Base-by-base conservation (phyloP, 2,888 invertebrate genomes). In the Dimorphilus gyrociliatus region DNA sequence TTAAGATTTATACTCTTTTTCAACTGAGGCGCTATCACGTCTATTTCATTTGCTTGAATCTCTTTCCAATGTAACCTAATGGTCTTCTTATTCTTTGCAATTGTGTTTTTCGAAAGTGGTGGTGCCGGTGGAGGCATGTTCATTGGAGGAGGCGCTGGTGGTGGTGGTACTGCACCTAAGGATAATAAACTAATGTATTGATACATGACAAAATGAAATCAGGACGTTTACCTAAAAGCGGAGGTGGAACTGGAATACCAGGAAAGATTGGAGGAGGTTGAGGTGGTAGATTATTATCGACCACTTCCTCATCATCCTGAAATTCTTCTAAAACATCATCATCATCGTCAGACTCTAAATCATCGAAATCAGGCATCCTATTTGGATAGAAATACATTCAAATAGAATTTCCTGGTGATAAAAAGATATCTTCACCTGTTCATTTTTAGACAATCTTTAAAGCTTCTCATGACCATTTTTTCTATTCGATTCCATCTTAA, bases 341-440 rank as follows among this genome's bases (percentile, higher is more conserved):
- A 55, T 90, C 92, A 42, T 90, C 86, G 33, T 81, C 82, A 18
- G 74, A 74, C 30, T 72, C 73, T 31, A 94, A 69, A 63, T 92
- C 92, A 10, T 85, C 84, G 62, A 97, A 97, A 63, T 97, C 92
- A n/a, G n/a, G n/a, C n/a, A n/a, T n/a, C n/a, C n/a, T n/a, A n/a
- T n/a, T n/a, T n/a, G n/a, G n/a, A n/a, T n/a, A n/a, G n/a, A n/a
- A n/a, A n/a, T n/a, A n/a, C n/a, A n/a, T n/a, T n/a, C n/a, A n/a
- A n/a, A n/a, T n/a, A n/a, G n/a, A n/a, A n/a, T n/a, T n/a, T n/a
- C n/a, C n/a, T n/a, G n/a, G n/a, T n/a, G n/a, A n/a, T n/a, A n/a
- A n/a, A n/a, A n/a, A n/a, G n/a, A n/a, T n/a, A n/a, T n/a, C n/a
- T n/a, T n/a, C 51, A 94, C 70, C 64, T 94, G 92, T 59, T 90